A percentile compares a stretch with the other conserved stretches of the same genome.
These are phyloP conservation scores for Syngnathus acus DNA, from an alignment of 2,797 vertebrate genomes.

Conservation along the genomic window DNA sequence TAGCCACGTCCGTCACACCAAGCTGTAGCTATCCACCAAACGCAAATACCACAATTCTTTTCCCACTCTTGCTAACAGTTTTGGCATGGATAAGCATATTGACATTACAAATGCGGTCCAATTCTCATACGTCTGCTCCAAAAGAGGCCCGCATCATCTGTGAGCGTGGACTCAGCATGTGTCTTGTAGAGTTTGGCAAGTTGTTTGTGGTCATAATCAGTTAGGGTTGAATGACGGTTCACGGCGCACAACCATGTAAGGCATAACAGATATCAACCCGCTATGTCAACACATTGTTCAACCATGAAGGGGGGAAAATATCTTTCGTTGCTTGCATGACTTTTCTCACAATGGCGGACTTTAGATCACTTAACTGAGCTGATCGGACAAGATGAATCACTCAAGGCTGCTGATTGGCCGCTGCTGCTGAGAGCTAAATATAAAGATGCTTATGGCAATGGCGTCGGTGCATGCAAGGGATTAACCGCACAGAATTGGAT, in stretches of 20 bases:
- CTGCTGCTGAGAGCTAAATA: conserved; percentile 23
- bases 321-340: not conserved
- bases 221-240: conserved; percentile 2
- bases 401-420: conserved; percentile 1
- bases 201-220: not conserved
- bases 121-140: not conserved
- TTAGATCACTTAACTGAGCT: not conserved
- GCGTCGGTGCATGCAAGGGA: conserved; percentile 32
- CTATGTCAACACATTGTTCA: conserved; percentile 1
- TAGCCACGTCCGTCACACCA: not conserved
- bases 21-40: not conserved
- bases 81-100: not conserved
- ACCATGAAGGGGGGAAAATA: not conserved
- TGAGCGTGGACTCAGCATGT: not conserved
- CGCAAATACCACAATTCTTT: not conserved
- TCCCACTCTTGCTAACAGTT: not conserved
- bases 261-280: not conserved
- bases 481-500: conserved; percentile 27
- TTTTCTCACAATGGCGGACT: not conserved
- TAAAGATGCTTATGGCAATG: conserved; percentile 23
- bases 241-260: not conserved
- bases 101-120: not conserved
- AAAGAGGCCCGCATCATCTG: not conserved
- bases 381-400: not conserved
- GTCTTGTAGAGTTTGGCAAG: conserved; percentile 1